phyloP scores from a whole-genome alignment of 2,888 invertebrate species.

The Neoaliturus tenellus region DNA sequence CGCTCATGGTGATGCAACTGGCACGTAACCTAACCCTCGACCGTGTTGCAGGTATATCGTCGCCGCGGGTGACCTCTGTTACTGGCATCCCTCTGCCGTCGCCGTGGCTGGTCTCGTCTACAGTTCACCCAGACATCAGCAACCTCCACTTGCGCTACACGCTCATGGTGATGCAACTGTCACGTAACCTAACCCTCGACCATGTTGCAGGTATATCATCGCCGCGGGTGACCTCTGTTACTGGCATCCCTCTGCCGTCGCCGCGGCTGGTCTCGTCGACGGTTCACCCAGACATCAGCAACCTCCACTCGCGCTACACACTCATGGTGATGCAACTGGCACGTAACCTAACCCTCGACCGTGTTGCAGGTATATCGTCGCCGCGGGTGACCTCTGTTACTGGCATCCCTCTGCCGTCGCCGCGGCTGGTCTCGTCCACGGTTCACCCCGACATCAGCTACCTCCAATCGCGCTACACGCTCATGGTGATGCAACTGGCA shows the following conservation, averaged over 20 bases:
- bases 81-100: no score
- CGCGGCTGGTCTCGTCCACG: slow-evolving; percentile 89
- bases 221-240: slow-evolving; percentile 84
- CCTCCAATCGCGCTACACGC: slow-evolving; percentile 89
- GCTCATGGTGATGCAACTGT: no score
- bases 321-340: slow-evolving; percentile 97
- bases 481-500: no score
- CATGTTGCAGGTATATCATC: slow-evolving; percentile 84
- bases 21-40: no score
- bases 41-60: no score
- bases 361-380: no score
- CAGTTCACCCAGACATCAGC: slow-evolving; percentile 94
- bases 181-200: no score
- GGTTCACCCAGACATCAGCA: slow-evolving; percentile 94
- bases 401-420: no score
- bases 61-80: slow-evolving; percentile 84
- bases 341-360: no score
- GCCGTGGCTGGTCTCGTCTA: slow-evolving; percentile 90
- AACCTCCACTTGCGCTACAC: slow-evolving; percentile 92
- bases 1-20: no score
- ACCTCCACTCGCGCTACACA: slow-evolving; percentile 91
- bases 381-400: slow-evolving; percentile 85
- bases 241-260: slow-evolving; percentile 87
- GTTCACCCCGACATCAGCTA: slow-evolving; percentile 96
- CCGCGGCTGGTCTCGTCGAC: slow-evolving; percentile 91